Evolutionary conservation across 2,113 vertebrate species (phyloP).

Genomic region (Thamnophis sirtalis): DNA sequence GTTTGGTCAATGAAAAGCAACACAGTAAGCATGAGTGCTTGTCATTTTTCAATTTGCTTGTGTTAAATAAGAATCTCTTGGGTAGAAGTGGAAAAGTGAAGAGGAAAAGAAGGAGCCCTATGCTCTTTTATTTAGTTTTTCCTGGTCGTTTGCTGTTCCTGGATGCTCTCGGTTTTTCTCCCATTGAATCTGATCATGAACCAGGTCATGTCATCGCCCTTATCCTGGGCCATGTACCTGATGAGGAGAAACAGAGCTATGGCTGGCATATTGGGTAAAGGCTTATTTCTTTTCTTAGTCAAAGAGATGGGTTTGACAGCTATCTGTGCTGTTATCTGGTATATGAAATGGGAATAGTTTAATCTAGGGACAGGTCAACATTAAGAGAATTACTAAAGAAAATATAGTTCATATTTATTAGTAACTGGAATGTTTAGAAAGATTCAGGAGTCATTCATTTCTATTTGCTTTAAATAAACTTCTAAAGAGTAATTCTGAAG

Average conservation of each 20-base stretch:
- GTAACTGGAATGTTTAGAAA: neutral
- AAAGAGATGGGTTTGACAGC: neutral
- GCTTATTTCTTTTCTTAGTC: conserved; percentile 34
- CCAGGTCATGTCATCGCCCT: conserved; percentile 56
- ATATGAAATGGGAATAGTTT: neutral
- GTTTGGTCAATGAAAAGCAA: conserved; percentile 69
- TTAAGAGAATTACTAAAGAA: neutral
- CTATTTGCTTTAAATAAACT: neutral
- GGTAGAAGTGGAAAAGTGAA: conserved; percentile 24
- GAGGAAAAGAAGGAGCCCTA: conserved; percentile 39
- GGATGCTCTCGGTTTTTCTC: conserved; percentile 1
- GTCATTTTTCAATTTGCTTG: conserved; percentile 62
- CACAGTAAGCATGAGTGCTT: conserved; percentile 72
- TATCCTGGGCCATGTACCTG: conserved; percentile 78
- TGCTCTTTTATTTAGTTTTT: neutral
- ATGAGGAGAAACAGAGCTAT: conserved; percentile 70
- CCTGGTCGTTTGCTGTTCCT: conserved; percentile 3
- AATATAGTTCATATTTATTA: neutral
- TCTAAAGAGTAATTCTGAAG: neutral
- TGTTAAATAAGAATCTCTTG: conserved; percentile 55
- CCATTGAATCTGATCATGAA: conserved; percentile 62
- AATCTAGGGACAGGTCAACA: neutral
- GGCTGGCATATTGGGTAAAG: conserved; percentile 64
- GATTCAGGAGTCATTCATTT: neutral
- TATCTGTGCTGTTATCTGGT: neutral